phyloP scores from a whole-genome alignment of 2,797 vertebrate species.

The Apogon talboti region DNA sequence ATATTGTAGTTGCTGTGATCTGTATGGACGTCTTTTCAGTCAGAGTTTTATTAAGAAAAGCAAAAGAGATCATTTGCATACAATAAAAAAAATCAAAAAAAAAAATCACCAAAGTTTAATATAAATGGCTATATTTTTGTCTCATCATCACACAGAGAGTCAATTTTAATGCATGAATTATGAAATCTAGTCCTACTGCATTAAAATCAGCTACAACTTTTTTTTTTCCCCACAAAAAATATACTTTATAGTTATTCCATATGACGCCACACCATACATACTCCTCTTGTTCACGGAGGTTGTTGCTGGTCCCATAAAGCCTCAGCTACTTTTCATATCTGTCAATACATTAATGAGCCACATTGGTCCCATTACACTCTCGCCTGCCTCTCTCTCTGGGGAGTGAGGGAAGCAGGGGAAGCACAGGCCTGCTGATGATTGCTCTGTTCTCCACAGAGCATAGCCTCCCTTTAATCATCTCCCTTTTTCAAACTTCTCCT shows the following conservation, averaged over 20 bases:
- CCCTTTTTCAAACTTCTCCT: slow-evolving; percentile 72
- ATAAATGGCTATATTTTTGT: no score
- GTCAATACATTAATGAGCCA: slow-evolving; percentile 81
- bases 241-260: no score
- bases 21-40: not conserved
- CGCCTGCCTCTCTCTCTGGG: slow-evolving; percentile 60
- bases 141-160: no score
- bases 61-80: not conserved
- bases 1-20: not conserved
- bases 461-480: slow-evolving; percentile 82
- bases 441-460: slow-evolving; percentile 74
- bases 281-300: slow-evolving; percentile 25
- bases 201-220: not conserved
- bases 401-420: slow-evolving; percentile 65
- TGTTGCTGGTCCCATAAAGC: slow-evolving; percentile 50
- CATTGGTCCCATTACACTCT: slow-evolving; percentile 77
- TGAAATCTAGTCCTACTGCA: not conserved
- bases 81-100: no score
- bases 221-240: no score
- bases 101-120: no score
- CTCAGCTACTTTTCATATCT: slow-evolving; percentile 74
- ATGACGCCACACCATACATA: not conserved
- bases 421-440: slow-evolving; percentile 67
- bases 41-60: slow-evolving; percentile 5
- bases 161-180: no score